Conservation (phyloP, 2,113 vertebrate genomes). For the Boulengerochromis microlepis region DNA sequence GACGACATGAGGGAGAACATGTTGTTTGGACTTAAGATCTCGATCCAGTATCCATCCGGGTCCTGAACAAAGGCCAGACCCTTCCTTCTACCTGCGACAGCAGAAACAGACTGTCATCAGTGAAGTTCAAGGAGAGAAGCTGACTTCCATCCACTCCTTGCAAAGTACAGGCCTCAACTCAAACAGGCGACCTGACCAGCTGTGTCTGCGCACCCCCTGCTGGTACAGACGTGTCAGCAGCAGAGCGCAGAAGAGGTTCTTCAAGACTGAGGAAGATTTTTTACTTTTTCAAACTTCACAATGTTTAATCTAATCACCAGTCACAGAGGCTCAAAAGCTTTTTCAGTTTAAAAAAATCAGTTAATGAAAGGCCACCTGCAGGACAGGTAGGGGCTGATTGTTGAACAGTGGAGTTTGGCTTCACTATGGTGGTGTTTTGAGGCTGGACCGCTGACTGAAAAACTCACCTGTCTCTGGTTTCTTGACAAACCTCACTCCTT, state of each 20-base stretch:
- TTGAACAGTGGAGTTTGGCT: neutral
- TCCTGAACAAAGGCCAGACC: slow-evolving; percentile 85
- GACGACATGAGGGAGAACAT: neutral
- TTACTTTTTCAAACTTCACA: neutral
- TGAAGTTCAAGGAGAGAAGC: neutral
- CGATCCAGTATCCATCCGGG: slow-evolving; percentile 87
- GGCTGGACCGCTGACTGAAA: neutral
- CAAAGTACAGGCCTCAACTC: neutral
- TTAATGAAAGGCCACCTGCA: neutral
- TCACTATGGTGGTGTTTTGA: neutral
- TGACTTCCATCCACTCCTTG: neutral
- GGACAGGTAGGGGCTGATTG: neutral
- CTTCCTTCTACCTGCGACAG: slow-evolving; percentile 78
- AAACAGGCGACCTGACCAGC: neutral
- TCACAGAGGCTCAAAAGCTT: neutral
- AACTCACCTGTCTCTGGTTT: slow-evolving; percentile 77
- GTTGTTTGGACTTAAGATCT: slow-evolving; percentile 73
- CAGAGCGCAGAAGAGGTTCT: neutral
- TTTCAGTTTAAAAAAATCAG: neutral
- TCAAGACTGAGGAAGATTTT: neutral
- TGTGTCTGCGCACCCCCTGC: neutral
- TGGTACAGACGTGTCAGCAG: neutral
- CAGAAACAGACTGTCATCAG: neutral
- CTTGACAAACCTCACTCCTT: slow-evolving; percentile 83
- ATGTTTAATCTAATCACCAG: neutral